Percentiles rank a stretch among this genome's conserved stretches.
phyloP scores from a whole-genome alignment of 2,113 vertebrate genomes.

The Melanocharis versteri region DNA sequence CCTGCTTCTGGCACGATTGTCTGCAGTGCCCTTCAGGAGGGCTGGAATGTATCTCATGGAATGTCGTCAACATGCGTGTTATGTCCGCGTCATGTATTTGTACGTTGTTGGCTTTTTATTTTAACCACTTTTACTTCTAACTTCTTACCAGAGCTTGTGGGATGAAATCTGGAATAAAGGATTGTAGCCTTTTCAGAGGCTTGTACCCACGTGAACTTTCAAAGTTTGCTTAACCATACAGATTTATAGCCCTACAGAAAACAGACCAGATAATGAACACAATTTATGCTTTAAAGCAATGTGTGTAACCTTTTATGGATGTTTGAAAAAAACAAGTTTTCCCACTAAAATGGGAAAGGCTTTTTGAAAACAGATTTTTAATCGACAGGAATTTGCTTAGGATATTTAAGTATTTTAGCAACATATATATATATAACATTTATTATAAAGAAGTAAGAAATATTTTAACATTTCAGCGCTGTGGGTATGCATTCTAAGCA shows the following conservation, averaged over 20 bases:
- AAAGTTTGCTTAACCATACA: not conserved
- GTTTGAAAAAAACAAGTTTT: not conserved
- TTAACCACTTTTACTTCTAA: not conserved
- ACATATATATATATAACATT: accelerated
- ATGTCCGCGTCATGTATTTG: not conserved
- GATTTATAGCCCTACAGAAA: not conserved
- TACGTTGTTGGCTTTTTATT: not conserved
- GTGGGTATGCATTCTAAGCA: not conserved
- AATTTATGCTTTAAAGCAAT: not conserved
- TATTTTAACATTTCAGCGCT: accelerated
- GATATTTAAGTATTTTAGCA: not conserved
- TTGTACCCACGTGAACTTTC: not conserved
- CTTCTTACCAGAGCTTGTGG: not conserved
- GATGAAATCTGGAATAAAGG: not conserved
- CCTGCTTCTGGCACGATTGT: not conserved
- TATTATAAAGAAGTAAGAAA: not conserved
- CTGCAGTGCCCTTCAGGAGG: not conserved
- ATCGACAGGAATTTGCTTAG: accelerated
- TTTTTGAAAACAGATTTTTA: not conserved
- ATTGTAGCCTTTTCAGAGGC: not conserved
- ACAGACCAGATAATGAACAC: not conserved
- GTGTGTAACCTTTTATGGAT: accelerated
- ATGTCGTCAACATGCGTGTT: not conserved
- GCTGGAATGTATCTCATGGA: not conserved
- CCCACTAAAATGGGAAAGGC: not conserved